A percentile compares a stretch with the other conserved stretches of the same genome.
Evolutionary conservation across 1,140 invertebrate species (phyloP).

Genomic region (Elysia chlorotica): DNA sequence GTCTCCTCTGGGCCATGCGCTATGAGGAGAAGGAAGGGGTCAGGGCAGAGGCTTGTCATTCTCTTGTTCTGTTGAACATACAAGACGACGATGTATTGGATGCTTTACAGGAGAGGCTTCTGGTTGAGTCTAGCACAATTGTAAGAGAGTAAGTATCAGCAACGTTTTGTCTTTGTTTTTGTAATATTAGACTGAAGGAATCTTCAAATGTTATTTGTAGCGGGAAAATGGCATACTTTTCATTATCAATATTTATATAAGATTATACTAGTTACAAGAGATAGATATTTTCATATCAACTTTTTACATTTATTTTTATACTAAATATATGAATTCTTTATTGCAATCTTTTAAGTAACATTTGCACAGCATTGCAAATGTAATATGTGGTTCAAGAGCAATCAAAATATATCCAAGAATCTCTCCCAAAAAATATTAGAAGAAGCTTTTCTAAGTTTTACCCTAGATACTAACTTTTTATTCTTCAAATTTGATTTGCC

Average conservation of each 20-base stretch:
- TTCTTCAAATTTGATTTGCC: background rate
- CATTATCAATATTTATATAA: background rate
- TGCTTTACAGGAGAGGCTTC: slow-evolving; percentile 55
- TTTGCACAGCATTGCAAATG: no score
- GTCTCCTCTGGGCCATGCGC: slow-evolving; percentile 58
- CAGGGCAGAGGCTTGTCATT: slow-evolving; percentile 58
- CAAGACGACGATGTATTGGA: slow-evolving; percentile 53
- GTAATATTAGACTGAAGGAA: background rate
- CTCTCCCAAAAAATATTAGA: no score
- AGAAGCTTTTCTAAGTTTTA: no score
- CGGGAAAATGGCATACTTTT: background rate
- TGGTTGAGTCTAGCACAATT: slow-evolving; percentile 53
- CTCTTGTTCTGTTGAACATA: slow-evolving; percentile 43
- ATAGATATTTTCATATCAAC: background rate
- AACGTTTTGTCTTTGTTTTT: no score
- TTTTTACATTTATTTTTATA: background rate
- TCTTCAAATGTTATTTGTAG: background rate
- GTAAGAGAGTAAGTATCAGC: slow-evolving; percentile 60
- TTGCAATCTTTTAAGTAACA: no score
- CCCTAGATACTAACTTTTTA: background rate
- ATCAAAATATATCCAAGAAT: no score
- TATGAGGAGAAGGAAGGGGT: slow-evolving; percentile 58
- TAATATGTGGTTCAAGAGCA: no score
- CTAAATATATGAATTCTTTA: background rate
- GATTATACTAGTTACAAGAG: background rate